Base-by-base conservation (phyloP, 2,888 invertebrate species). In the Nesidiocoris tenuis region DNA sequence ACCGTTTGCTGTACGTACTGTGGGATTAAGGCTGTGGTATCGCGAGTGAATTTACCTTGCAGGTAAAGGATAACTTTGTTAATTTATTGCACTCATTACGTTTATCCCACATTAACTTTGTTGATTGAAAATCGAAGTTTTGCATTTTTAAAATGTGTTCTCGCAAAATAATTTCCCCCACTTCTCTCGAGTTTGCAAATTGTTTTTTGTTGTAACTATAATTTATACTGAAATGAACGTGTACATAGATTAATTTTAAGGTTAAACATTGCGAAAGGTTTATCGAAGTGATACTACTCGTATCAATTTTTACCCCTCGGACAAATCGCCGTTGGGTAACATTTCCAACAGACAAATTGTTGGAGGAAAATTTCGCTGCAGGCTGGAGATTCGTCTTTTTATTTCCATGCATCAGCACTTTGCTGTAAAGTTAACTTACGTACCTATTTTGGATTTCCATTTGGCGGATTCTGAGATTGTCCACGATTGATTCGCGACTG, bases 11-110 rank as follows among this genome's bases (percentile, higher is more conserved):
- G n/a, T n/a, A n/a, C n/a, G n/a, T n/a, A n/a, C n/a, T n/a, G n/a
- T n/a, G n/a, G n/a, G n/a, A 72, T 72, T 72, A 39, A 72, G 72
- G 72, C 72, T 72, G 72, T 72, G 72, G 61, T 72, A 70, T 70
- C 22, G n/a, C 18, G 70, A 70, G 61, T 72, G 72, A 61, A 25
- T 61, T 72, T 72, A 72, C 54, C 63, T 63, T 67, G 55, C 59
- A 22, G 54, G 56, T 57, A 24, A 25, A 59, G 19, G 17, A 24
- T 63, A 67, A n/a, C 21, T 67, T 59, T 57, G 22, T 72, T 63
- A 72, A 61, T 72, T 19, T 54, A 72, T 61, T 61, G 63, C 72
- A 72, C 72, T 72, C 63, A 72, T 72, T 72, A 56, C 22, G 55
- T 39, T 72, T 61, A 21, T 63, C 72, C 61, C 61, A 72, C 72